Percentiles rank a stretch among this genome's conserved stretches.
These are phyloP conservation scores for Odontothrips loti DNA, from an alignment of 2,888 invertebrate species.

Conservation along the genomic window DNA sequence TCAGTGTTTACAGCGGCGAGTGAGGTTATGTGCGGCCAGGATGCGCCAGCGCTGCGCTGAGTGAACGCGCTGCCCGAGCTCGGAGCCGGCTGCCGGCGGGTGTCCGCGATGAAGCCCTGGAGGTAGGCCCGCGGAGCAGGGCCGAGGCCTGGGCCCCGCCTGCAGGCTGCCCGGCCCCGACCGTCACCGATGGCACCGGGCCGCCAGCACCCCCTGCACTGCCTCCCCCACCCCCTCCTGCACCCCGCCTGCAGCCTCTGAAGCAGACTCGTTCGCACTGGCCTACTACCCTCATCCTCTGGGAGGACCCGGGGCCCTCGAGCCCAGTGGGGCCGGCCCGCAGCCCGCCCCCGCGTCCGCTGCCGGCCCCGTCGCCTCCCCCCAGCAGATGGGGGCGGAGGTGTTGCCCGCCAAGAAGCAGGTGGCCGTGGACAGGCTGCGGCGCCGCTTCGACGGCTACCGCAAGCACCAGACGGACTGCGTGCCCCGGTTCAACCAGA, in stretches of 20 bases:
- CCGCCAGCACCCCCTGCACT: too few relatives aligned
- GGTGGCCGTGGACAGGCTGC: conserved; percentile 78
- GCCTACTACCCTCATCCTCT: conserved; percentile 14
- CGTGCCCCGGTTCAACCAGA: conserved; percentile 82
- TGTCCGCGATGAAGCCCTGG: conserved; percentile 15
- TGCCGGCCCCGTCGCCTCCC: background rate
- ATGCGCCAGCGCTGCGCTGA: background rate
- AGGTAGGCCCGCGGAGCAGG: background rate
- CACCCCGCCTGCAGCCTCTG: background rate
- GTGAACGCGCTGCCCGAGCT: background rate
- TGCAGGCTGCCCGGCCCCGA: background rate
- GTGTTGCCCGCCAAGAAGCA: conserved; percentile 73
- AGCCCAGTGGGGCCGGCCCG: background rate
- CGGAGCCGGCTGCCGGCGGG: background rate
- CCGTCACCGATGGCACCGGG: background rate
- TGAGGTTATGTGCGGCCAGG: conserved; percentile 18
- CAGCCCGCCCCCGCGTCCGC: background rate
- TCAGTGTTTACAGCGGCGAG: background rate
- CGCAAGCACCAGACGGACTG: conserved; percentile 79
- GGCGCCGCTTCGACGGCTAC: conserved; percentile 81
- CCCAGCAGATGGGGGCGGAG: conserved; percentile 49
- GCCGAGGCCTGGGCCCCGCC: background rate
- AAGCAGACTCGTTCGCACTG: background rate
- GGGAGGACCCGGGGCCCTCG: background rate
- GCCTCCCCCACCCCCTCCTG: too few relatives aligned